These are phyloP conservation scores for Pygmarrhopalites habei DNA, from an alignment of 1,140 invertebrate genomes.

Conservation along the genomic window DNA sequence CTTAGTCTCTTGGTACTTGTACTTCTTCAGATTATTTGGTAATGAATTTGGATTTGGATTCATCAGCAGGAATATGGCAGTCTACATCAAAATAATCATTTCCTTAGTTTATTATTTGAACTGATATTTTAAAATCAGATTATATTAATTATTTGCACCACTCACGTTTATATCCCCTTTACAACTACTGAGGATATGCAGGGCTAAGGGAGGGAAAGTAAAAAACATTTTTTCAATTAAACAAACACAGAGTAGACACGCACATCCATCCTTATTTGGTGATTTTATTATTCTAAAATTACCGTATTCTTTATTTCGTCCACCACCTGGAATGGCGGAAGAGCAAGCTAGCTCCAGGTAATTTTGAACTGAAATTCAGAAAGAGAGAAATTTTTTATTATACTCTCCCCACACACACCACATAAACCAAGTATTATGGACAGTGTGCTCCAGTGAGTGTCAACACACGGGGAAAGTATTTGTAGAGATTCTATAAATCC, in stretches of 20 bases:
- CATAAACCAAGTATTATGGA: no score
- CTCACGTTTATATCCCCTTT: slow-evolving; percentile 77
- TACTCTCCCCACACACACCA: neutral
- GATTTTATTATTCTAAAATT: no score
- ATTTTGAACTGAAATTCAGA: slow-evolving; percentile 59
- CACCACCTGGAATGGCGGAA: slow-evolving; percentile 70
- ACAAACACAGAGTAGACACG: no score
- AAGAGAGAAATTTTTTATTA: neutral
- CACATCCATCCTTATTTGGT: no score
- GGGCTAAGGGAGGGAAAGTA: no score
- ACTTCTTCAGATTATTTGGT: slow-evolving; percentile 60
- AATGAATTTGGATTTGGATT: slow-evolving; percentile 56
- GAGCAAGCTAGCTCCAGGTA: slow-evolving; percentile 89
- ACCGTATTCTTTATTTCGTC: slow-evolving; percentile 82
- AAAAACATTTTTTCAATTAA: no score
- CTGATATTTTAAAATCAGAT: no score
- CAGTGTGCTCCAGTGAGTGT: no score
- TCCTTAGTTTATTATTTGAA: neutral
- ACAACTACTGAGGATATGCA: slow-evolving; percentile 79
- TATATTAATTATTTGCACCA: slow-evolving; percentile 13
- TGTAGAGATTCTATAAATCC: no score
- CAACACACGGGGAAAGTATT: neutral
- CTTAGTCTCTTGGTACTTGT: slow-evolving; percentile 66
- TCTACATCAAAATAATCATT: slow-evolving; percentile 65
- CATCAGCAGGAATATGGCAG: slow-evolving; percentile 77